These are phyloP conservation scores for Struthio camelus DNA, from an alignment of 2,113 vertebrate species.

Conservation along the genomic window DNA sequence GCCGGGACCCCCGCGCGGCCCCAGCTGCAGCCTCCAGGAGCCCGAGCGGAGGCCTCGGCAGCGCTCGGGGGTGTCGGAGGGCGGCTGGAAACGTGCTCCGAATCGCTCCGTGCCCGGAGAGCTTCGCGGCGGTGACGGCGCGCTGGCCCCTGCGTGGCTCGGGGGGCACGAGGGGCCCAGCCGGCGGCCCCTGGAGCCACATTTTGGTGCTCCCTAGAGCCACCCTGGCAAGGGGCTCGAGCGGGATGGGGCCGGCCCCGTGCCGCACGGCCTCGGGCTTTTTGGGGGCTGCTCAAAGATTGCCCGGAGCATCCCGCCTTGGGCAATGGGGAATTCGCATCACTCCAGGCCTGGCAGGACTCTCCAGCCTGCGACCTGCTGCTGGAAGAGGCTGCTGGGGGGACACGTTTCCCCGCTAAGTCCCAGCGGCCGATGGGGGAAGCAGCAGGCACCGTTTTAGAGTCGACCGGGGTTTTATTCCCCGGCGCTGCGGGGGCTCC, in stretches of 20 bases:
- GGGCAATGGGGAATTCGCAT: fast-evolving
- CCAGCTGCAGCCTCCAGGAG: constrained; percentile 12
- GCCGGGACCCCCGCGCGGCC: background rate
- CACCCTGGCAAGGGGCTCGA: no score
- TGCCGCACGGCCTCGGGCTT: no score
- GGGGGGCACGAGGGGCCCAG: background rate
- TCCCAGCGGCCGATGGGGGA: fast-evolving
- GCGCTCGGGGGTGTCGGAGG: background rate
- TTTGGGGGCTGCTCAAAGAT: background rate
- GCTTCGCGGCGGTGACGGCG: fast-evolving
- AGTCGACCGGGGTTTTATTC: no score
- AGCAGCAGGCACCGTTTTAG: fast-evolving
- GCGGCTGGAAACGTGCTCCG: background rate
- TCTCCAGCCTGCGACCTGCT: background rate
- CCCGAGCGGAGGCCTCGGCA: background rate
- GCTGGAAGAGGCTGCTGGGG: background rate
- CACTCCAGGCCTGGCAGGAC: fast-evolving
- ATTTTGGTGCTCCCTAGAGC: no score
- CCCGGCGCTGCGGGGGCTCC: background rate
- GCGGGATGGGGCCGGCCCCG: no score
- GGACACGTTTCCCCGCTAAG: fast-evolving
- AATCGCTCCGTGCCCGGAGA: fast-evolving
- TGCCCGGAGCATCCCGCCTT: background rate
- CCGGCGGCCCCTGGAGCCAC: no score
- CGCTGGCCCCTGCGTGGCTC: background rate